Base-by-base conservation (phyloP, 2,797 vertebrate genomes). In the Platyrinchus mystaceus region DNA sequence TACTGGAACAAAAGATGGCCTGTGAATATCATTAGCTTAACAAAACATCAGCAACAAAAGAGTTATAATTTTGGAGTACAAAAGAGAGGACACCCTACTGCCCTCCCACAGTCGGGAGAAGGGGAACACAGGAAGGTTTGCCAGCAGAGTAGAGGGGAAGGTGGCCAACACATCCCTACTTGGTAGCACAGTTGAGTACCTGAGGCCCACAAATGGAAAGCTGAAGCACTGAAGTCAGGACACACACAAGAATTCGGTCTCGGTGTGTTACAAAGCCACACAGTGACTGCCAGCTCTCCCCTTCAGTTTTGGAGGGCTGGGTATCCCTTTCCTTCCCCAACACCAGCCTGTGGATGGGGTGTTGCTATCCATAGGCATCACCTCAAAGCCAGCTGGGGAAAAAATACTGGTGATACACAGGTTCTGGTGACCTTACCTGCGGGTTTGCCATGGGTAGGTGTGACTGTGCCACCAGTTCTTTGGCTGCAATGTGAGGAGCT, bases 221-320 rank as follows among this genome's bases (percentile, higher is more conserved):
- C 4, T 78, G 74, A 71, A 47, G 75, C 46, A 17, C 21, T 22
- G 50, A 82, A n/a, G 60, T 58, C 32, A 58, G 27, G 55, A 23
- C 26, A 76, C 0, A 0, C 27, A 60, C 7, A 56, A 44, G 14
- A 71, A 77, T 39, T 36, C 19, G n/a, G 46, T 37, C 36, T 77
- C 36, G 10, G 41, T 0, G 0, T 19, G 30, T 34, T 59, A 75
- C 36, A 62, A 79, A 79, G 41, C 23, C 41, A 30, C 32, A 3
- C 26, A 52, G 37, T 22, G 67, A 47, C 53, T 36, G 30, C 16
- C 26, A 74, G 26, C 19, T 82, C 32, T 53, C 1, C 1, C 58
- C 15, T 59, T 60, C 26, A 3, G 2, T 41, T 87, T 60, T 5
- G 4, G 26, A 75, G 67, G 19, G 39, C 56, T 76, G 36, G 36